Conservation (phyloP, 1,140 invertebrate species). For the Sminthurides bifidus region DNA sequence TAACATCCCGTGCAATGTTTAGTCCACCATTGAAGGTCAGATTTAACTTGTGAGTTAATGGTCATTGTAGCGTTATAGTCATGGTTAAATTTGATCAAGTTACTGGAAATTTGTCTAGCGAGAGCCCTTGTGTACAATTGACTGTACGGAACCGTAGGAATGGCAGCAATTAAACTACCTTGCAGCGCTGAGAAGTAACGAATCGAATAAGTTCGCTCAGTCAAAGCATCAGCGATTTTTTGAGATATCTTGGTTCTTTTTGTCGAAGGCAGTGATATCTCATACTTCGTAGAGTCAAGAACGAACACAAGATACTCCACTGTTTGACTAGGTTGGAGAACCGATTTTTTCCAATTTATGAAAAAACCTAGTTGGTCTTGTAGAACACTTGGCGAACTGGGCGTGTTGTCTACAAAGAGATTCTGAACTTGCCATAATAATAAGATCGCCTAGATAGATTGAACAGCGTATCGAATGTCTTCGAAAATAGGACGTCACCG, state of each 20-base stretch:
- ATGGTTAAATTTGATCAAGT: background rate
- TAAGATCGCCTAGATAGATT: too few species aligned
- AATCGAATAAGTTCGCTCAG: background rate
- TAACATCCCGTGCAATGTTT: background rate
- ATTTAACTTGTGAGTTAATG: background rate
- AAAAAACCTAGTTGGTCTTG: too few species aligned
- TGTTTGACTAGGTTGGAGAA: too few species aligned
- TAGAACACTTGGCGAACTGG: too few species aligned
- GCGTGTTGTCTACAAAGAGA: too few species aligned
- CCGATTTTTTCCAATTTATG: too few species aligned
- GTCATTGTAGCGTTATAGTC: background rate
- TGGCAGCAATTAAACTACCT: background rate
- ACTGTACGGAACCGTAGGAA: background rate
- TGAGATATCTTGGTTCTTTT: background rate
- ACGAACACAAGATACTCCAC: background rate
- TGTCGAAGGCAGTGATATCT: background rate
- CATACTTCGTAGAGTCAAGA: background rate
- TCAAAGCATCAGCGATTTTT: background rate
- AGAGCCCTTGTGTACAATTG: slow-evolving; percentile 4
- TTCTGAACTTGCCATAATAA: too few species aligned
- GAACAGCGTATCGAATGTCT: too few species aligned
- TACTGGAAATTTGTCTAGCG: background rate
- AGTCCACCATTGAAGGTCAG: background rate
- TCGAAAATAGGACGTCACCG: too few species aligned
- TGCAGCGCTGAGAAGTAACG: background rate